phyloP scores from a whole-genome alignment of 2,888 invertebrate genomes.

The Alentia gelatinosa region DNA sequence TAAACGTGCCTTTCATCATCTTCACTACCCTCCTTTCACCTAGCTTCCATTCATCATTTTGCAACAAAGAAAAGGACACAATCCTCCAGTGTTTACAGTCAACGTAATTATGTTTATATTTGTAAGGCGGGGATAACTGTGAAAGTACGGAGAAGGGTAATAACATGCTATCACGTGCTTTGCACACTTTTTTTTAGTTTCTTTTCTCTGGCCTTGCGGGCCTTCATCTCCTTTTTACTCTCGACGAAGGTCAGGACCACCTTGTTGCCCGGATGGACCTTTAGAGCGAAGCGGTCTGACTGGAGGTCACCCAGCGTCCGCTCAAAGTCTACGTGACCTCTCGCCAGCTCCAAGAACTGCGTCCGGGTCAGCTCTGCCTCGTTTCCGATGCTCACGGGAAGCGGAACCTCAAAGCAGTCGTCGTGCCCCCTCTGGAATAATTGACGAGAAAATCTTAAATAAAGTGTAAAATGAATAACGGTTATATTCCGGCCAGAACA shows the following conservation, averaged over 20 bases:
- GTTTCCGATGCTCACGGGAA: not conserved
- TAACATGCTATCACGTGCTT: no score
- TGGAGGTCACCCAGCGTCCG: not conserved
- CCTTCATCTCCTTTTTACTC: constrained; percentile 15
- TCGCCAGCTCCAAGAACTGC: not conserved
- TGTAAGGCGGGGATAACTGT: no score
- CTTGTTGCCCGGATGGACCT: constrained; percentile 18
- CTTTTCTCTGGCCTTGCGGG: not conserved
- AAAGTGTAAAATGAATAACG: no score
- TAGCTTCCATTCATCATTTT: no score
- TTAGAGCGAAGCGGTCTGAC: not conserved
- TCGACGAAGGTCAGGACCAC: not conserved
- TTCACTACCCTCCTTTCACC: no score
- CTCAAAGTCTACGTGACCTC: not conserved
- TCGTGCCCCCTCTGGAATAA: not conserved
- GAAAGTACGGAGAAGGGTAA: no score
- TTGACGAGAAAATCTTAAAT: no score
- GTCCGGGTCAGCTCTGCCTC: not conserved
- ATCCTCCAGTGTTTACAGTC: no score
- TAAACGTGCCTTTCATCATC: no score
- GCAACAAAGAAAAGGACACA: no score
- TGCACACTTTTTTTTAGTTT: not conserved
- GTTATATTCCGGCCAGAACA: no score
- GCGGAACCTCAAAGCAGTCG: not conserved
- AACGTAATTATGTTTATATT: no score